Evolutionary conservation across 2,113 vertebrate species (phyloP).

Genomic region (Ictalurus furcatus): DNA sequence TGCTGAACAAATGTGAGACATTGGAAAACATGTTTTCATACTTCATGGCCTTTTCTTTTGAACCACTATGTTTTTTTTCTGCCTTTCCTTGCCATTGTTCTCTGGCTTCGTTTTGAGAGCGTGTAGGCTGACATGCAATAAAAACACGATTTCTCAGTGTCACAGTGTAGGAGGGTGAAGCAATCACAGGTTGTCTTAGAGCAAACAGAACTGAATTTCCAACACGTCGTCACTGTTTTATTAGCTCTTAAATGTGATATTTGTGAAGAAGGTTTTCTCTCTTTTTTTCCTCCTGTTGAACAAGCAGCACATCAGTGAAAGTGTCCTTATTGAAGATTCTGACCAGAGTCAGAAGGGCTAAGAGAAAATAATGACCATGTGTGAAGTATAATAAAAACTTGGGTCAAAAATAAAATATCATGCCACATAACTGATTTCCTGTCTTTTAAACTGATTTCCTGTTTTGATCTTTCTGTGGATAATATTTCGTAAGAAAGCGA

Average conservation of each 20-base stretch:
- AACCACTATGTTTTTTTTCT: background rate
- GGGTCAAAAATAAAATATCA: conserved; percentile 8
- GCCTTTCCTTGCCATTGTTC: conserved; percentile 21
- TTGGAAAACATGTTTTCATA: conserved; percentile 9
- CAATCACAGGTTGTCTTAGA: conserved; percentile 44
- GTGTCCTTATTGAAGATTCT: conserved; percentile 50
- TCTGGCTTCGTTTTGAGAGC: conserved; percentile 22
- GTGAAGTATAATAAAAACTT: background rate
- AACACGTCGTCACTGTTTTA: conserved; percentile 18
- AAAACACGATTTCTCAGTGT: conserved; percentile 43
- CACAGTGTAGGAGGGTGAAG: conserved; percentile 46
- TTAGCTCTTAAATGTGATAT: background rate
- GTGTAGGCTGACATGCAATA: conserved; percentile 45
- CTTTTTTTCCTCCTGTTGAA: background rate
- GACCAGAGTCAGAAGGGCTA: conserved; percentile 25
- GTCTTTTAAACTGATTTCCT: background rate
- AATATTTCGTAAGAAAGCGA: background rate
- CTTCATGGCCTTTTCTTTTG: conserved; percentile 7
- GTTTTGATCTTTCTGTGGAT: background rate
- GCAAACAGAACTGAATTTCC: conserved; percentile 47
- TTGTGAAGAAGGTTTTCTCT: conserved; percentile 9
- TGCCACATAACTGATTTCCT: background rate
- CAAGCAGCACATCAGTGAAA: conserved; percentile 38
- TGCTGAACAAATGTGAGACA: conserved; percentile 31
- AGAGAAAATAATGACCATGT: background rate